Percentiles rank a stretch among this genome's conserved stretches.
Evolutionary conservation across 2,888 invertebrate genomes (phyloP).

Genomic region (Cephus nigrinus): DNA sequence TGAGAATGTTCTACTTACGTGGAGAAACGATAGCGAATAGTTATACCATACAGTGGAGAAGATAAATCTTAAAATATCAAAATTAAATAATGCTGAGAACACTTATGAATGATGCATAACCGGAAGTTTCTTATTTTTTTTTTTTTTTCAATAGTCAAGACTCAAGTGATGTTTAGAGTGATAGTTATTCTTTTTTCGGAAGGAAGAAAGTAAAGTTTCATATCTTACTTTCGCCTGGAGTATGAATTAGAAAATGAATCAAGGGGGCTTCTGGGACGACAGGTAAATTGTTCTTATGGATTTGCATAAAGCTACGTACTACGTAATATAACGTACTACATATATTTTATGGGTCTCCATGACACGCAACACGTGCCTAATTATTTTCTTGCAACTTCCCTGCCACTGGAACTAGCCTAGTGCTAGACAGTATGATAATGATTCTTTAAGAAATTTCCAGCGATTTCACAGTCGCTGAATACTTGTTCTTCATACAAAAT

Average conservation of each 20-base stretch:
- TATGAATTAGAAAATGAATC: too few relatives aligned
- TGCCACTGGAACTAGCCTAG: constrained; percentile 1
- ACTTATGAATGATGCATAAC: neutral
- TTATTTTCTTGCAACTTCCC: constrained; percentile 52
- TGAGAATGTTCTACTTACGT: neutral
- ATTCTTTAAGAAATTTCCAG: constrained; percentile 18
- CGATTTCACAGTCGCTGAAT: constrained; percentile 35
- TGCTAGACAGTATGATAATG: constrained; percentile 22
- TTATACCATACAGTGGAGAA: neutral
- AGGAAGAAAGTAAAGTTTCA: too few relatives aligned
- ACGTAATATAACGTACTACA: constrained; percentile 2
- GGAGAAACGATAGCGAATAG: neutral
- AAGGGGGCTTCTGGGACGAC: neutral
- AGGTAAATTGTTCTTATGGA: neutral
- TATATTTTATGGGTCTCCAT: constrained; percentile 21
- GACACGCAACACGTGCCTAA: constrained; percentile 58
- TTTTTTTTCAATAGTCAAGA: neutral
- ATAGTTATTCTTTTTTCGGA: neutral
- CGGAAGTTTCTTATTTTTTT: neutral
- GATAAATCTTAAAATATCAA: neutral
- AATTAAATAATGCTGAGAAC: neutral
- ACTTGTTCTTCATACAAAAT: constrained; percentile 26
- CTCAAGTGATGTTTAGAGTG: neutral
- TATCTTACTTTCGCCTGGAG: too few relatives aligned
- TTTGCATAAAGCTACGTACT: neutral